Evolutionary conservation across 2,113 vertebrate genomes (phyloP).

Genomic region (Smithornis capensis): DNA sequence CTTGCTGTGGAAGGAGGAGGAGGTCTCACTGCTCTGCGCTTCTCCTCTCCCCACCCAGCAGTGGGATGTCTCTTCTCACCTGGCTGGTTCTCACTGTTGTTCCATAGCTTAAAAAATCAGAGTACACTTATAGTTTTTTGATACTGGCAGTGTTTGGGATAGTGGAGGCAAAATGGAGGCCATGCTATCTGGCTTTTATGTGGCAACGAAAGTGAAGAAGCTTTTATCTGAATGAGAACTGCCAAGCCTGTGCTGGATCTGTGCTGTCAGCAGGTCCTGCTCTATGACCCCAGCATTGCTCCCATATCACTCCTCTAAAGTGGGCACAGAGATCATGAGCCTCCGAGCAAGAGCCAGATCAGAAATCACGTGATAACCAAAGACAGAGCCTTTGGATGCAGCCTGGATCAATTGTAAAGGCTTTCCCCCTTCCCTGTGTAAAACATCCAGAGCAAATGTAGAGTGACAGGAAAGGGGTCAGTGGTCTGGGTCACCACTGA

Average conservation of each 20-base stretch:
- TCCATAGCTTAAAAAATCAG: neutral
- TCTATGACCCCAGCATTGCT: neutral
- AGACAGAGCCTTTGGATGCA: neutral
- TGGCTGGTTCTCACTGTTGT: neutral
- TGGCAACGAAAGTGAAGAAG: neutral
- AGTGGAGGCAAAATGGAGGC: neutral
- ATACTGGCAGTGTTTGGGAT: neutral
- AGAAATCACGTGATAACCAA: fast-evolving
- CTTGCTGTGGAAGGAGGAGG: neutral
- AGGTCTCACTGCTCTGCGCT: neutral
- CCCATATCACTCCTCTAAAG: fast-evolving
- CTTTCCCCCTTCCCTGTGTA: conserved; percentile 19
- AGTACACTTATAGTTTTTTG: neutral
- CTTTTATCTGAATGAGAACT: neutral
- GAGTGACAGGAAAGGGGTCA: conserved; percentile 59
- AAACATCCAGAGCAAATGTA: conserved; percentile 45
- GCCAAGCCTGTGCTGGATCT: neutral
- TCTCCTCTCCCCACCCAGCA: neutral
- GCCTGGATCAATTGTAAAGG: neutral
- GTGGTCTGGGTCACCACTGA: conserved; percentile 28
- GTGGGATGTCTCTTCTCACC: neutral
- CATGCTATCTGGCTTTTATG: neutral
- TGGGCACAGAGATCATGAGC: neutral
- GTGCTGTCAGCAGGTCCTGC: neutral
- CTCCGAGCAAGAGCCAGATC: neutral